Base-by-base conservation (phyloP, 2,888 invertebrate genomes). In the Chironomus tentans region DNA sequence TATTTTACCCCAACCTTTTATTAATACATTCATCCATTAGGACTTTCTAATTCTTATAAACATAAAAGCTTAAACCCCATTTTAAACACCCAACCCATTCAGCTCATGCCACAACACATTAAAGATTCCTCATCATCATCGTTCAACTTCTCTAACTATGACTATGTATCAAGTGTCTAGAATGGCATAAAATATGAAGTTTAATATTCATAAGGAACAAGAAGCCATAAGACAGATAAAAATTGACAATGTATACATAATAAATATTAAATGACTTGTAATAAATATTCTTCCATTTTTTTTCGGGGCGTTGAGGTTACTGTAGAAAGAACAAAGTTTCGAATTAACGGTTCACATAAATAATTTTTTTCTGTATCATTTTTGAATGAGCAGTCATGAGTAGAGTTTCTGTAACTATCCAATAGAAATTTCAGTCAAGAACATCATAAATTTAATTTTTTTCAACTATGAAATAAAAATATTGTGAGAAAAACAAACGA, bases 301-400 rank as follows among this genome's bases (percentile, higher is more conserved):
- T 38, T 61, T 62, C 28, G 6, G 56, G 72, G 72, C 72, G 71
- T 50, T 72, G 62, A 70, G 46, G 70, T 70, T 70, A 70, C 48
- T 38, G 68, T 13, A 38, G 7, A 22, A 47, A 22, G 28, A n/a
- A 38, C 24, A 22, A n/a, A 13, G 7, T 70, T 70, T 13, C n/a
- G 28, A 21, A 62, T 68, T 74, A 74, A 76, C 76, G 76, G 76
- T 69, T 61, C 28, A 50, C 56, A 76, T 76, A 76, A 76, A 76
- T 69, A 75, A 75, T n/a, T 75, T 69, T 68, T 56, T 18, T 62
- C 61, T 21, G 18, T 72, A 24, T 71, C 71, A n/a, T 28, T 24
- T 50, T 70, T 72, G 15, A 24, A 22, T 50, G 24, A 15, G 38
- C 38, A 62, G 18, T 56, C 18, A 56, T 56, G n/a, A 18, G n/a